These are phyloP conservation scores for Aleiodes testaceus DNA, from an alignment of 2,888 invertebrate genomes.

Conservation along the genomic window DNA sequence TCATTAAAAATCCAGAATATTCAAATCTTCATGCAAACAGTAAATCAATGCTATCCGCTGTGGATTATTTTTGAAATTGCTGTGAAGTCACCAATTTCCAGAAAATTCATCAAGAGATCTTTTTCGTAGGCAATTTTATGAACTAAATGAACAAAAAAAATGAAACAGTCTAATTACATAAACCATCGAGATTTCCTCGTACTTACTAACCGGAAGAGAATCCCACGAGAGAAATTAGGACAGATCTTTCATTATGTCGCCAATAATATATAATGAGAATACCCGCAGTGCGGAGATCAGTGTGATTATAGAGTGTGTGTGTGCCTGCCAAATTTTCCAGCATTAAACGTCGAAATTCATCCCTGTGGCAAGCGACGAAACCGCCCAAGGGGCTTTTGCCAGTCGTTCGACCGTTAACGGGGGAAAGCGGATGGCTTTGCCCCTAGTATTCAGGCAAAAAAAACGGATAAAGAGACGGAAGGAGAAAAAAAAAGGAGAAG, in stretches of 20 bases:
- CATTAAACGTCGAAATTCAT: conserved; percentile 38
- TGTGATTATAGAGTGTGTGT: background rate
- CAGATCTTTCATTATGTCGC: background rate
- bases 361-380: conserved; percentile 20
- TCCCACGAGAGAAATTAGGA: background rate
- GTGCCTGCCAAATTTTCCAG: conserved; percentile 34
- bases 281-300: conserved; percentile 31
- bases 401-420: conserved; percentile 49
- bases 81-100: too few relatives aligned
- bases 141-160: too few relatives aligned
- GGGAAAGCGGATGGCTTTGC: conserved; percentile 32
- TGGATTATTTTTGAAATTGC: too few relatives aligned
- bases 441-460: background rate
- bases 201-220: background rate
- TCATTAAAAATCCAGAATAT: too few relatives aligned
- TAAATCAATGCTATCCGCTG: too few relatives aligned
- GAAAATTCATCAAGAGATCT: too few relatives aligned
- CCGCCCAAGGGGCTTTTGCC: conserved; percentile 42
- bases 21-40: too few relatives aligned
- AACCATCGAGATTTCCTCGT: background rate
- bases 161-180: background rate
- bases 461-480: background rate
- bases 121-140: too few relatives aligned
- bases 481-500: background rate
- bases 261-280: background rate